Conservation (phyloP, 2,888 invertebrate species). For the Romanomermis culicivorax region DNA sequence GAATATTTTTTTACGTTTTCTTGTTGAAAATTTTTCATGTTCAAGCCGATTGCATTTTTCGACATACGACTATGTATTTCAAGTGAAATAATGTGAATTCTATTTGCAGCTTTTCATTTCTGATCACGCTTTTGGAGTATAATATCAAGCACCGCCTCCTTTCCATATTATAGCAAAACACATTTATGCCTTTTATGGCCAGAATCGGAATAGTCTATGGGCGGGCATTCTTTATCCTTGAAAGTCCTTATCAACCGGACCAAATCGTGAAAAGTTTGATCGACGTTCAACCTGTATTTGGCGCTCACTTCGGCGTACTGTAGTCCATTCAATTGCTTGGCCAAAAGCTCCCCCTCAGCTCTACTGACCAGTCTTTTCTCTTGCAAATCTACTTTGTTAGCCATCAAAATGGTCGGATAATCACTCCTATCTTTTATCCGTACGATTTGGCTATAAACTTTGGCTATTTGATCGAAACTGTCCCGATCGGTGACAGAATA, state of each 20-base stretch:
- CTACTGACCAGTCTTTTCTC: constrained; percentile 22
- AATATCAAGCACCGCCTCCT: no score
- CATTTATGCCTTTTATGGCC: no score
- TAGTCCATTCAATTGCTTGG: constrained; percentile 53
- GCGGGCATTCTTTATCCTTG: background rate
- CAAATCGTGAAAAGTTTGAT: constrained; percentile 85
- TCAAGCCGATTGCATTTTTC: no score
- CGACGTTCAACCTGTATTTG: constrained; percentile 77
- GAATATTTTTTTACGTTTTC: no score
- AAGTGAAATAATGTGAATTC: no score
- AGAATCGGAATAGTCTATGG: no score
- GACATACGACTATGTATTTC: no score
- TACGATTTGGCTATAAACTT: constrained; percentile 81
- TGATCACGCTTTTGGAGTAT: no score
- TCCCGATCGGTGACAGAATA: constrained; percentile 47
- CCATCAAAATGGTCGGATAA: constrained; percentile 92
- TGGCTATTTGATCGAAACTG: constrained; percentile 77
- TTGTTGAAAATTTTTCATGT: no score
- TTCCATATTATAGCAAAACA: no score
- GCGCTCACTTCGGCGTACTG: constrained; percentile 95
- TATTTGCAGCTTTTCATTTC: no score
- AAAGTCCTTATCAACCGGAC: constrained; percentile 48
- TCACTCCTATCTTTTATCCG: constrained; percentile 92
- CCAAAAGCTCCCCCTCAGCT: constrained; percentile 67
- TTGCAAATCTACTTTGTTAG: constrained; percentile 69